phyloP scores from a whole-genome alignment of 2,888 invertebrate species.

The Prenolepis imparis region DNA sequence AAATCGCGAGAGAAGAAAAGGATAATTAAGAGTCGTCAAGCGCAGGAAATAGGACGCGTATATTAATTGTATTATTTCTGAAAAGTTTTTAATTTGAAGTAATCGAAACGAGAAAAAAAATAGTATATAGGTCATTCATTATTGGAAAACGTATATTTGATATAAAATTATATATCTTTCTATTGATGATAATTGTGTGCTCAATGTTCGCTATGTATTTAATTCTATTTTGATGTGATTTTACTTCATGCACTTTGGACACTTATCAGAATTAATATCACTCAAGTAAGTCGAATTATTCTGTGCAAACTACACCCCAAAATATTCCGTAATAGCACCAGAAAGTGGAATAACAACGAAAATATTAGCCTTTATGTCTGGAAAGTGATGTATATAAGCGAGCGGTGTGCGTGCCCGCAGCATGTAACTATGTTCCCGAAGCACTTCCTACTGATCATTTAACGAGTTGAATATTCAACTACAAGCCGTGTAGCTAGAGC shows the following conservation, averaged over 20 bases:
- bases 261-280: slow-evolving; percentile 10
- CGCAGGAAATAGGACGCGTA: too few relatives aligned
- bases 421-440: slow-evolving; percentile 56
- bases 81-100: neutral
- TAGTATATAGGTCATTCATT: neutral
- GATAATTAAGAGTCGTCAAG: too few relatives aligned
- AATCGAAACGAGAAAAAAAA: neutral
- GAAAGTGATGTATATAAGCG: slow-evolving; percentile 37
- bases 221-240: slow-evolving; percentile 1
- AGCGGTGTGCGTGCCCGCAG: slow-evolving; percentile 54
- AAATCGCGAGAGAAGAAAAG: too few relatives aligned
- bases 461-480: slow-evolving; percentile 59
- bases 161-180: neutral
- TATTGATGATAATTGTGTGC: neutral
- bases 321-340: slow-evolving; percentile 10
- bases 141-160: neutral
- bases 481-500: slow-evolving; percentile 41
- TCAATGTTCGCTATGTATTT: neutral
- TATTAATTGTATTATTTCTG: too few relatives aligned
- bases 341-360: slow-evolving; percentile 46
- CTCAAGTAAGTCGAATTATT: neutral
- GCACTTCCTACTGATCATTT: slow-evolving; percentile 60
- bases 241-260: neutral
- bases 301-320: slow-evolving; percentile 19
- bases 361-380: slow-evolving; percentile 46